Conservation (phyloP, 2,797 vertebrate species). For the Rhynchonycteris naso region DNA sequence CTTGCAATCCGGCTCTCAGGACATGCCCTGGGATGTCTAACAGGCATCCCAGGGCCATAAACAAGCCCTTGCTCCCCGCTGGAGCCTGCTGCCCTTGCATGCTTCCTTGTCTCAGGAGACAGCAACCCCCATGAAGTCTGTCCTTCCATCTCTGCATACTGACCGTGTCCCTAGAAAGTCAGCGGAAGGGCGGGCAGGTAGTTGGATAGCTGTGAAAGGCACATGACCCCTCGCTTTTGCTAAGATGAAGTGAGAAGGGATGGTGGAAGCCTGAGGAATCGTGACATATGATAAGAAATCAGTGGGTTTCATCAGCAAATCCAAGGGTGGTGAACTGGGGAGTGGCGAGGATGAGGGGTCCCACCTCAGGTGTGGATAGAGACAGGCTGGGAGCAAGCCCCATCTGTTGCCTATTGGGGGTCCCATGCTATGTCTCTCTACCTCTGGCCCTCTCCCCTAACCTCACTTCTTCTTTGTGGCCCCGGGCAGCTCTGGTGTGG, state of each 20-base stretch:
- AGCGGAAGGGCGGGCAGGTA: background rate
- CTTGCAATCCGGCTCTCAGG: background rate
- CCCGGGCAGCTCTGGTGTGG: background rate
- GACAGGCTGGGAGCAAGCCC: background rate
- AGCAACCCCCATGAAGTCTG: background rate
- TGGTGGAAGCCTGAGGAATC: background rate
- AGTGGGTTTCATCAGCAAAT: background rate
- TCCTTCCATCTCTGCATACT: background rate
- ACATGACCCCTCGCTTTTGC: background rate
- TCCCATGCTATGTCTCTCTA: background rate
- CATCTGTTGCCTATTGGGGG: fast-evolving
- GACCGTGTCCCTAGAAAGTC: background rate
- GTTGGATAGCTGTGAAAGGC: background rate
- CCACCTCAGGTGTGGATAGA: background rate
- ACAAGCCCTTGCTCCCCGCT: background rate
- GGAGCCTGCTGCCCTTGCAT: background rate
- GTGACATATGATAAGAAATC: background rate
- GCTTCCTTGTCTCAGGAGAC: background rate
- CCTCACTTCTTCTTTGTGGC: background rate
- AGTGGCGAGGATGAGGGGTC: background rate
- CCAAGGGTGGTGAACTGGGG: background rate
- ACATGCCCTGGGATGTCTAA: too few relatives aligned
- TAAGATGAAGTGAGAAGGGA: background rate
- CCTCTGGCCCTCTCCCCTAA: too few relatives aligned
- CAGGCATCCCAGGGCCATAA: background rate